Evolutionary conservation across 2,888 invertebrate genomes (phyloP).

Genomic region (Ditula angustiorana): DNA sequence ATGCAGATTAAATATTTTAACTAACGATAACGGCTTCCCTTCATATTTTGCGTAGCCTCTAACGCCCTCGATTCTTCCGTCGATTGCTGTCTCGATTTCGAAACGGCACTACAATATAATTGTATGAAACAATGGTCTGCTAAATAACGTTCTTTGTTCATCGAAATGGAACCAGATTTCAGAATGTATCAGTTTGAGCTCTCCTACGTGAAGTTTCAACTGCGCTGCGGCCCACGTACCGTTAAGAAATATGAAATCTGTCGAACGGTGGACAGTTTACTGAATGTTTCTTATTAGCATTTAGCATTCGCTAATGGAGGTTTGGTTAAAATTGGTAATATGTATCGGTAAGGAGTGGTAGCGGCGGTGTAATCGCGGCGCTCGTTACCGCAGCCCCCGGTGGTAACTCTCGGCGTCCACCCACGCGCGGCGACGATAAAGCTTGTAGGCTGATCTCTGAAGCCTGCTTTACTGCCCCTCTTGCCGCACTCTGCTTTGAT

Average conservation of each 20-base stretch:
- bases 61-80: constrained; percentile 43
- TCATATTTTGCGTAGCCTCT: constrained; percentile 28
- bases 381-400: constrained; percentile 55
- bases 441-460: constrained; percentile 50
- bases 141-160: constrained; percentile 61
- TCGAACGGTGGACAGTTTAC: constrained; percentile 58
- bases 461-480: constrained; percentile 51
- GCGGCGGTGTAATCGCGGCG: constrained; percentile 55
- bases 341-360: constrained; percentile 49
- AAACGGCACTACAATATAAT: constrained; percentile 56
- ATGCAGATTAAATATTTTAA: neutral
- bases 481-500: constrained; percentile 42
- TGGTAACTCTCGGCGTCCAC: constrained; percentile 66
- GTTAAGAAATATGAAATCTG: constrained; percentile 52
- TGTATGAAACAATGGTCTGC: constrained; percentile 64
- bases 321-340: constrained; percentile 53
- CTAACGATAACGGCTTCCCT: constrained; percentile 5
- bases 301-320: constrained; percentile 52
- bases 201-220: constrained; percentile 62
- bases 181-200: constrained; percentile 59
- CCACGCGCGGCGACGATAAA: constrained; percentile 58
- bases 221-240: constrained; percentile 52
- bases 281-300: constrained; percentile 57
- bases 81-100: constrained; percentile 45
- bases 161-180: constrained; percentile 61